Evolutionary conservation across 2,888 invertebrate genomes (phyloP), one percentile per base, ranked within the genome.

Genomic region (Ormyrus pomaceus): DNA sequence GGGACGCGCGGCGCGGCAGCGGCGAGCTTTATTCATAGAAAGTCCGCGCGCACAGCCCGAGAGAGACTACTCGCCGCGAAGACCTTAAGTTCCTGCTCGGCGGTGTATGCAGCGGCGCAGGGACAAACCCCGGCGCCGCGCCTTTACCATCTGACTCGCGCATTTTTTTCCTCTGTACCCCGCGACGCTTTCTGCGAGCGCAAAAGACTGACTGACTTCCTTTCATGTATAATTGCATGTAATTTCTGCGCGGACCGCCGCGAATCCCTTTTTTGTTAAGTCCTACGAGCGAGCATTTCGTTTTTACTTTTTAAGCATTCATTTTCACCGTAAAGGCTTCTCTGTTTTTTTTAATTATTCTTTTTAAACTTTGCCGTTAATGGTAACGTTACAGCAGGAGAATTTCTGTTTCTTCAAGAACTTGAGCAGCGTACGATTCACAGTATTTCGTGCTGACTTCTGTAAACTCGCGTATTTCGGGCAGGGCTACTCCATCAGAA

Each of bases 11-110:
- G 46, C n/a, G 53, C 45, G 66, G 13, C 66, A 6, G 34, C 7
- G 10, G 74, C 19, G 48, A 68, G 68, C 58, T 77, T 81, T 74
- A 81, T 81, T 80, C 77, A 74, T 74, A 74, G 74, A 71, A 80
- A 77, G 55, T 65, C 59, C 51, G 53, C 34, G 61, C 50, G 46
- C 34, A 34, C 34, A 34, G 34, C 34, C 34, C 4, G 34, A 34
- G 34, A 34, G 62, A 53, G 53, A 68, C 19, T 19, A 56, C 9
- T 45, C 55, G 13, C n/a, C 59, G 46, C 68, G 45, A 79, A 64
- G 58, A 79, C 62, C 53, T 59, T 59, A 65, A 71, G 56, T 71
- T 75, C 34, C 50, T 55, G 61, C 56, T 55, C 50, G 11, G 8
- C n/a, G 45, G 45, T n/a, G 50, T 34, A 34, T 4, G 1, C 34